Percentiles rank a stretch among this genome's conserved stretches.
Evolutionary conservation across 2,113 vertebrate species (phyloP).

Genomic region (Gopherus evgoodei): DNA sequence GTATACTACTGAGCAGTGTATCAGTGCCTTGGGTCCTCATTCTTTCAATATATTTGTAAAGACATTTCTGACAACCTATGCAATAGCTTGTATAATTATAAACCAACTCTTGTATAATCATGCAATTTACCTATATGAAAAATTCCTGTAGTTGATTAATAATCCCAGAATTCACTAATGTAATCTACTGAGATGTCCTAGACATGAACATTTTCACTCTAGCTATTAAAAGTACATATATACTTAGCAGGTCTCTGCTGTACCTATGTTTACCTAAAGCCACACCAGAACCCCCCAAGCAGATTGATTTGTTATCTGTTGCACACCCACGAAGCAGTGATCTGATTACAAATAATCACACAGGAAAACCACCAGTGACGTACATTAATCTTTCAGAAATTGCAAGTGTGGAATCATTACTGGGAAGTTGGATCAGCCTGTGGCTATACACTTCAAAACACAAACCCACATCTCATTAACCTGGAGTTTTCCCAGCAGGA

Average conservation of each 20-base stretch:
- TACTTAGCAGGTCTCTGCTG: not conserved
- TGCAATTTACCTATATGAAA: not conserved
- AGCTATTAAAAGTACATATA: not conserved
- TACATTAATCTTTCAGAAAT: not conserved
- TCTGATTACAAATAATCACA: slow-evolving; percentile 34
- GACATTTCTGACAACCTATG: slow-evolving; percentile 1
- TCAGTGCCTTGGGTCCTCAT: not conserved
- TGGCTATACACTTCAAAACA: slow-evolving; percentile 22
- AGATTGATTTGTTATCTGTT: slow-evolving; percentile 45
- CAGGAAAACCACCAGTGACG: slow-evolving; percentile 36
- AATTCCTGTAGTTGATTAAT: slow-evolving; percentile 8
- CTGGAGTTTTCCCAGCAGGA: slow-evolving; percentile 7
- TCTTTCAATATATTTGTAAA: slow-evolving; percentile 7
- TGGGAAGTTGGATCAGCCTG: not conserved
- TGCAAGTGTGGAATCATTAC: not conserved
- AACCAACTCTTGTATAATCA: not conserved
- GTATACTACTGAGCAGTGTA: not conserved
- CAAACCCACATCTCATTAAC: slow-evolving; percentile 6
- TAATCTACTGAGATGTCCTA: not conserved
- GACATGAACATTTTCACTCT: not conserved
- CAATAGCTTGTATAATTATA: not conserved
- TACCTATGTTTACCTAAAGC: not conserved
- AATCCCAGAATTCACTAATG: not conserved
- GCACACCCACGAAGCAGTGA: not conserved
- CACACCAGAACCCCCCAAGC: not conserved